These are phyloP conservation scores for Alviniconcha marisindica DNA, from an alignment of 1,140 invertebrate species.

Conservation along the genomic window DNA sequence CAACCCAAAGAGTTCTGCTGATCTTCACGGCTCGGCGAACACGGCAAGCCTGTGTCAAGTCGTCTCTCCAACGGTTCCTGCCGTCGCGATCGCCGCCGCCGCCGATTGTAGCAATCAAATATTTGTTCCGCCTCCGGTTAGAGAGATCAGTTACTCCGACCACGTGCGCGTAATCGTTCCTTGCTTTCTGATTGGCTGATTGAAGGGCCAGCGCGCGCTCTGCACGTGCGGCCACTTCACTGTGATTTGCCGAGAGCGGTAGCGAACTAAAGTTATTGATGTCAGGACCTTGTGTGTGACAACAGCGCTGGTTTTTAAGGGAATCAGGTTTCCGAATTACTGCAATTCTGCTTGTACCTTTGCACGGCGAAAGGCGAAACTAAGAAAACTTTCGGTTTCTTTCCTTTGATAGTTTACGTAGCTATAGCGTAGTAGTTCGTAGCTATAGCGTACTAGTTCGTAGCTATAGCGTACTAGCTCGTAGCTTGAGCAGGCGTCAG, in stretches of 20 bases:
- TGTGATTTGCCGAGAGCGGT: neutral
- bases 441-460: too few species aligned
- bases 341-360: neutral
- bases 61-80: neutral
- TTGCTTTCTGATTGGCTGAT: neutral
- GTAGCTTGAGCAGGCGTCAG: too few species aligned
- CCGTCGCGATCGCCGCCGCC: neutral
- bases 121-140: slow-evolving; percentile 25
- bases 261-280: neutral
- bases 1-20: too few species aligned
- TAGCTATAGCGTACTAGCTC: too few species aligned
- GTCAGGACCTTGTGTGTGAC: too few species aligned
- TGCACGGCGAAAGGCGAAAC: neutral
- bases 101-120: neutral
- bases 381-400: neutral
- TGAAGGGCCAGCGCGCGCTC: neutral
- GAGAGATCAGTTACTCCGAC: neutral
- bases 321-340: neutral
- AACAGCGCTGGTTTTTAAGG: neutral
- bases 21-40: neutral
- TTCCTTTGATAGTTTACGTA: too few species aligned
- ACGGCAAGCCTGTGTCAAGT: neutral
- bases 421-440: too few species aligned
- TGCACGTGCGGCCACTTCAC: slow-evolving; percentile 9
- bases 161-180: neutral